phyloP scores from a whole-genome alignment of 1,140 invertebrate genomes.

The Potamilus streckersoni region DNA sequence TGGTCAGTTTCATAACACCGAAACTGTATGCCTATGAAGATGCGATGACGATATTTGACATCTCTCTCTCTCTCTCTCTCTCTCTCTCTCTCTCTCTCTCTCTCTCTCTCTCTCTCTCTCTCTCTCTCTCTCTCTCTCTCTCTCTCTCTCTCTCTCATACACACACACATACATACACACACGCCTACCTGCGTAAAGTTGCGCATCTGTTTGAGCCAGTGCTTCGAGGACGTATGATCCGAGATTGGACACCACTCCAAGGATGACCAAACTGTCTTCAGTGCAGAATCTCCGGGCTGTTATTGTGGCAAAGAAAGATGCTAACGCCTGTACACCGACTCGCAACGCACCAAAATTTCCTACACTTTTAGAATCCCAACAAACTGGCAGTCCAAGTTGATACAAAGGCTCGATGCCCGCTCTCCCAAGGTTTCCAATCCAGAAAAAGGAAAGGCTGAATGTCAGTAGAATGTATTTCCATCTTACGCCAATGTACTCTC shows the following conservation, averaged over 20 bases:
- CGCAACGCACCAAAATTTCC: constrained; percentile 3
- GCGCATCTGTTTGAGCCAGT: not conserved
- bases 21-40: too few relatives aligned
- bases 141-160: not conserved
- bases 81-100: not conserved
- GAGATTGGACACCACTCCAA: not conserved
- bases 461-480: not conserved
- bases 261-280: constrained; percentile 2
- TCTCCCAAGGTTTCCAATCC: not conserved
- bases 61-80: not conserved
- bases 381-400: constrained; percentile 1
- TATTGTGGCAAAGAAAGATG: not conserved
- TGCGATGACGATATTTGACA: too few relatives aligned
- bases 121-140: too few relatives aligned
- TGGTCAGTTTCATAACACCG: too few relatives aligned
- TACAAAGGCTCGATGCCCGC: constrained; percentile 7
- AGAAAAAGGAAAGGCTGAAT: not conserved
- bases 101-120: not conserved
- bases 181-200: constrained; percentile 6
- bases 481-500: not conserved
- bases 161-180: not conserved
- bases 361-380: constrained; percentile 1
- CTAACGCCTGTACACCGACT: not conserved
- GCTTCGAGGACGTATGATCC: not conserved
- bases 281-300: not conserved